phyloP scores from a whole-genome alignment of 2,113 vertebrate genomes.

The Tapirus terrestris region DNA sequence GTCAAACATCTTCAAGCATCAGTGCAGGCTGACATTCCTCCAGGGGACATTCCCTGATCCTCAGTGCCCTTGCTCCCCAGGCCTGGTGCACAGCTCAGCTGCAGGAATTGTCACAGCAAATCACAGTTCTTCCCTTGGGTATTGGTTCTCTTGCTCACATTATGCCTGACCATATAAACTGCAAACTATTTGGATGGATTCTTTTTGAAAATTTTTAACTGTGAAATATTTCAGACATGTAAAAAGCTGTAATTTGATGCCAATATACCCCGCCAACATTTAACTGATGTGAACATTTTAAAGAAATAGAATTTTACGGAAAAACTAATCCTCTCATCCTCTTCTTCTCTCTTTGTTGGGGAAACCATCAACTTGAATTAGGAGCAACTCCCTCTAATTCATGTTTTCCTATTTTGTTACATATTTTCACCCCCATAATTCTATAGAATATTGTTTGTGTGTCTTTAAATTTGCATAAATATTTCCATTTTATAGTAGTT shows the following conservation, averaged over 20 bases:
- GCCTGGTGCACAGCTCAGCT: background rate
- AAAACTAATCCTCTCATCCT: background rate
- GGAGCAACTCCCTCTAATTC: background rate
- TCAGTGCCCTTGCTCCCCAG: rapidly evolving
- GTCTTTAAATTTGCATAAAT: background rate
- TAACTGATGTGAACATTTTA: background rate
- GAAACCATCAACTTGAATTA: background rate
- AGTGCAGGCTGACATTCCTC: background rate
- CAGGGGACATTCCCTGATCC: background rate
- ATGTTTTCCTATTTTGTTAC: background rate
- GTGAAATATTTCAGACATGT: background rate
- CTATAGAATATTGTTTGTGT: background rate
- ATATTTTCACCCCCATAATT: background rate
- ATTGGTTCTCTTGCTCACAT: background rate
- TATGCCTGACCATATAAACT: background rate
- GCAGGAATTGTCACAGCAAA: background rate
- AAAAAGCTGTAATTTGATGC: background rate
- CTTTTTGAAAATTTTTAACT: background rate
- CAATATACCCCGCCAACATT: background rate
- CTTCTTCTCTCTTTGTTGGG: background rate
- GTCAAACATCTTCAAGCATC: rapidly evolving
- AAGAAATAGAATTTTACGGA: background rate
- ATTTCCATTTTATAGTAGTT: background rate
- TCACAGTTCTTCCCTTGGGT: no score
- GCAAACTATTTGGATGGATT: background rate